Conservation (phyloP, 2,113 vertebrate genomes). For the Paraplagusia blochii region DNA sequence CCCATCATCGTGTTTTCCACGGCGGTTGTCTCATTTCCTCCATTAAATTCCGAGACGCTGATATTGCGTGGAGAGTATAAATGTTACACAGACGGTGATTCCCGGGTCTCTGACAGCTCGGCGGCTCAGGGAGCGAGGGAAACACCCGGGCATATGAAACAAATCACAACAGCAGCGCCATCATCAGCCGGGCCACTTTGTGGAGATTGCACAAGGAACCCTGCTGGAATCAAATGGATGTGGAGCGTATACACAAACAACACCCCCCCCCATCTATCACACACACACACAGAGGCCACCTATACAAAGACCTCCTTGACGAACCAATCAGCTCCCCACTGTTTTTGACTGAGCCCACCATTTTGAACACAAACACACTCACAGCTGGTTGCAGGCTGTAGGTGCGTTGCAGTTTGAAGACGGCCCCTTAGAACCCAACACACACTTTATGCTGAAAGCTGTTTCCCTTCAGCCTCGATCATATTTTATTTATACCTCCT, state of each 20-base stretch:
- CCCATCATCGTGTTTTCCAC: too few relatives aligned
- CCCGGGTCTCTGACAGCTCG: slow-evolving; percentile 39
- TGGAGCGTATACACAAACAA: slow-evolving; percentile 35
- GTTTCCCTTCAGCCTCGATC: slow-evolving; percentile 55
- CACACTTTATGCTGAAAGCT: slow-evolving; percentile 42
- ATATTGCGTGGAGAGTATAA: slow-evolving; percentile 13
- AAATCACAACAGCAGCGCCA: slow-evolving; percentile 50
- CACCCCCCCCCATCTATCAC: slow-evolving; percentile 12
- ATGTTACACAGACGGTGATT: slow-evolving; percentile 33
- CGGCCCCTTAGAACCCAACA: slow-evolving; percentile 26
- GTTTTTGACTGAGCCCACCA: slow-evolving; percentile 34
- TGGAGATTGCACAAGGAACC: slow-evolving; percentile 51
- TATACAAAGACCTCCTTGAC: slow-evolving; percentile 2
- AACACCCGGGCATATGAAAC: slow-evolving; percentile 54
- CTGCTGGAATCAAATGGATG: slow-evolving; percentile 53
- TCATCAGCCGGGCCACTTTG: slow-evolving; percentile 53
- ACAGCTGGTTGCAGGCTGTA: background rate
- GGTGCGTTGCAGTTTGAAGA: slow-evolving; percentile 5
- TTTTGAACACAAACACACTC: slow-evolving; percentile 20
- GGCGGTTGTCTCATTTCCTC: too few relatives aligned
- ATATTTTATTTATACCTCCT: slow-evolving; percentile 73
- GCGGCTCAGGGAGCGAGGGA: slow-evolving; percentile 38
- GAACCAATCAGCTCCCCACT: slow-evolving; percentile 54
- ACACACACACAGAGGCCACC: slow-evolving; percentile 1
- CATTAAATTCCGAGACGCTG: slow-evolving; percentile 18